Evolutionary conservation across 2,888 invertebrate species (phyloP).

Genomic region (Mythimna ferrago): DNA sequence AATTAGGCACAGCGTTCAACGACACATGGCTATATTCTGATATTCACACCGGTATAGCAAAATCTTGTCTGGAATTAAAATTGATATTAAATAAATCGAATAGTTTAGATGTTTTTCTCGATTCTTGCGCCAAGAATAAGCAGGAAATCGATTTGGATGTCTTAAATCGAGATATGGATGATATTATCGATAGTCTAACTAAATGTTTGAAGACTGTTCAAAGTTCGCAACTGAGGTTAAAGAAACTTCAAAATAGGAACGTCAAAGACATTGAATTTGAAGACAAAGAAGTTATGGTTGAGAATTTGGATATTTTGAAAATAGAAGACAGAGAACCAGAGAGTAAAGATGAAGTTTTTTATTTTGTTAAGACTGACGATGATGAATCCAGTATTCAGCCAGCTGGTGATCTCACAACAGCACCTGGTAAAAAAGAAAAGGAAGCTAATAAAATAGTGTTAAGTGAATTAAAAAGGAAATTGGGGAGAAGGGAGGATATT

Average conservation of each 20-base stretch:
- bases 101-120: constrained; percentile 83
- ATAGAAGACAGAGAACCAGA: constrained; percentile 82
- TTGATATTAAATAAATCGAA: constrained; percentile 81
- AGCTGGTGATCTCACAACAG: constrained; percentile 78
- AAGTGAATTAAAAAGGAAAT: constrained; percentile 82
- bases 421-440: constrained; percentile 83
- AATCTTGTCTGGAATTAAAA: constrained; percentile 82
- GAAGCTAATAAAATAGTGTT: constrained; percentile 83
- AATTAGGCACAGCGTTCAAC: constrained; percentile 75
- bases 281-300: constrained; percentile 67
- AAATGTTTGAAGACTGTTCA: constrained; percentile 81
- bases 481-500: constrained; percentile 86
- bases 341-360: constrained; percentile 87
- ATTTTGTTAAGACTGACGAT: constrained; percentile 85
- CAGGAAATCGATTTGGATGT: constrained; percentile 80
- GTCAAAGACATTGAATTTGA: constrained; percentile 57
- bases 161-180: constrained; percentile 83
- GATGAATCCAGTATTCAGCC: constrained; percentile 69
- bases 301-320: constrained; percentile 72
- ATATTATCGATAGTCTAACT: constrained; percentile 80
- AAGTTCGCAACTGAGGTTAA: constrained; percentile 81
- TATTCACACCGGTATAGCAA: constrained; percentile 82
- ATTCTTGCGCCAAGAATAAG: constrained; percentile 83
- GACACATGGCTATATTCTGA: constrained; percentile 86
- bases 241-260: constrained; percentile 80